Base-by-base conservation (phyloP, 2,113 vertebrate species). In the Mustela lutreola region DNA sequence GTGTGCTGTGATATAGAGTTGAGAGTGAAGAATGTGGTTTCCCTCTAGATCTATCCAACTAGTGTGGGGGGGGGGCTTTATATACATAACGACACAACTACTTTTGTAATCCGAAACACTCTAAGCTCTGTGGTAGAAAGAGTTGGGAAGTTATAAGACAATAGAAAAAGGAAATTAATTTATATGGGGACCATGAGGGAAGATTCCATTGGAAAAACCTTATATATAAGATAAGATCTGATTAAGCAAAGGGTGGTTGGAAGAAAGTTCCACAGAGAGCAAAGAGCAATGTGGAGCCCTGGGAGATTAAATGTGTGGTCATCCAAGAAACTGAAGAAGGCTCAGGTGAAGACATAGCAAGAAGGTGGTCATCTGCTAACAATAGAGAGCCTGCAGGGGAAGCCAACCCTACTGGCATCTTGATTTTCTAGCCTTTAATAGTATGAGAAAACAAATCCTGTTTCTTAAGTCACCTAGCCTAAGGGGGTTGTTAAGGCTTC, bases 371-470 rank as follows among this genome's bases (percentile, higher is more conserved):
- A 45, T 36, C 11, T 42, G 8, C 26, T 60, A 48, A 24, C 48
- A 9, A n/a, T 11, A 24, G 39, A 50, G 18, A 62, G 4, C 2
- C 7, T 19, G 26, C n/a, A 56, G 36, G 53, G 22, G 18, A n/a
- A 75, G 67, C 0, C 4, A 67, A 81, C 4, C 0, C 15, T 19
- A 2, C 4, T 14, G 4, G 0, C 9, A 15, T 12, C 4, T 28
- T 56, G 10, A 21, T n/a, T 16, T 62, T 60, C 11, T 1, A 60
- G 18, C 11, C 1, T 89, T 12, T 12, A 48, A 19, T 45, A 33
- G 0, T 53, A 4, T 2, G 18, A 63, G 31, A 26, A 42, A 48
- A 56, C 12, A 16, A 24, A 80, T 1, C 28, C 58, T n/a, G 22
- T 11, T 53, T 16, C 24, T 22, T 63, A 94, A 18, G 31, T 3